Base-by-base conservation (phyloP, 2,113 vertebrate genomes). In the Marcusenius ussheri region DNA sequence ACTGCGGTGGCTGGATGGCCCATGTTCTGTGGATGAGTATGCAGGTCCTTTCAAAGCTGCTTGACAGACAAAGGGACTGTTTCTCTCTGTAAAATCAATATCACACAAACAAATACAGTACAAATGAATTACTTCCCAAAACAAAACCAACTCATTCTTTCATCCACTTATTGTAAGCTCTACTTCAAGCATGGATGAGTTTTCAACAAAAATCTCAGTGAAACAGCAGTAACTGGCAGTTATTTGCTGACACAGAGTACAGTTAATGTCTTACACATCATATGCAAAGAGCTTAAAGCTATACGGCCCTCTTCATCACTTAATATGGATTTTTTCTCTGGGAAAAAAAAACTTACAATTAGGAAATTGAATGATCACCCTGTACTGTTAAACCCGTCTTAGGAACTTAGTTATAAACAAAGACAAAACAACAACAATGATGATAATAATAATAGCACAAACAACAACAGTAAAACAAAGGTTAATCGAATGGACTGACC, bases 1-100 rank as follows among this genome's bases (percentile, higher is more conserved):
- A 93, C 94, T 45, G 94, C 93, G 0, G 91, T 89, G 19, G 88
- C 77, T 6, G 91, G 93, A 50, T 1, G 53, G 42, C 58, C 90
- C 93, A 93, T 91, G 49, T 46, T 90, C 24, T 87, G 88, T 88
- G 88, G 87, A 35, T 51, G 74, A 45, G 58, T 24, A 27, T 31
- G 49, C 66, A 13, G 70, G 53, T 46, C 58, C 53, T 62, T 13
- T 86, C 51, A 85, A 91, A 90, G 90, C 90, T 91, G 88, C 70
- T n/a, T 49, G 15, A 88, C 31, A 85, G 21, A 66, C 83, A 66
- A 47, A 84, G 21, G 1, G 21, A 24, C 83, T 84, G 24, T 11
- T 84, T 45, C 83, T 47, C 24, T 24, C 17, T 84, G 42, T 27
- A 47, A n/a, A 84, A 84, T 45, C 83, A 46, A 84, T 84, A 47